Percentiles rank a stretch among this genome's conserved stretches.
Evolutionary conservation across 2,888 invertebrate species (phyloP).

Genomic region (Keiferia lycopersicella): DNA sequence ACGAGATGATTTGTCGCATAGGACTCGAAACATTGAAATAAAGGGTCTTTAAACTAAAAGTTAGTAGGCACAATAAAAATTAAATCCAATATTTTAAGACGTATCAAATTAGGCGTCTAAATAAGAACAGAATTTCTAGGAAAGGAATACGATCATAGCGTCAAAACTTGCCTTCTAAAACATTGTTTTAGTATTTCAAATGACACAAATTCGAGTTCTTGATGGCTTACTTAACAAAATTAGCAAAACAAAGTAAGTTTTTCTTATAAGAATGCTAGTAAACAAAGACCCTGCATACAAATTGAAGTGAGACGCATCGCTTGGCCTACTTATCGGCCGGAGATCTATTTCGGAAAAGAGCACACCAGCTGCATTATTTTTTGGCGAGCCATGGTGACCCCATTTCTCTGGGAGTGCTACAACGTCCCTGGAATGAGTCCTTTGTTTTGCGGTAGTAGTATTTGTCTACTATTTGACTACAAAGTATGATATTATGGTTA

Average conservation of each 20-base stretch:
- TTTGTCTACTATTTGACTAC: background rate
- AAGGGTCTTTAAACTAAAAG: background rate
- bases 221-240: no score
- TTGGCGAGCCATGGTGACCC: constrained; percentile 66
- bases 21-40: constrained; percentile 39
- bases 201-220: no score
- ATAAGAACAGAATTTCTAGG: no score
- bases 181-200: no score
- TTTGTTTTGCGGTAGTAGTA: background rate
- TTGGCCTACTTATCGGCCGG: constrained; percentile 66
- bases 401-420: constrained; percentile 41
- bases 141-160: no score
- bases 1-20: constrained; percentile 35
- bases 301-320: constrained; percentile 58
- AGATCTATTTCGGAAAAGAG: constrained; percentile 73
- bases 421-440: background rate
- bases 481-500: no score
- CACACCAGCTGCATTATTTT: constrained; percentile 73
- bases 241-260: no score
- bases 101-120: no score
- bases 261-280: background rate
- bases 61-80: background rate
- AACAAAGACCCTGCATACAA: constrained; percentile 23
- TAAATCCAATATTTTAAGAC: no score
- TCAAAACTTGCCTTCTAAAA: no score